A percentile compares a stretch with the other conserved stretches of the same genome.
phyloP scores from a whole-genome alignment of 2,888 invertebrate genomes.

The Pemphredon lugubris region DNA sequence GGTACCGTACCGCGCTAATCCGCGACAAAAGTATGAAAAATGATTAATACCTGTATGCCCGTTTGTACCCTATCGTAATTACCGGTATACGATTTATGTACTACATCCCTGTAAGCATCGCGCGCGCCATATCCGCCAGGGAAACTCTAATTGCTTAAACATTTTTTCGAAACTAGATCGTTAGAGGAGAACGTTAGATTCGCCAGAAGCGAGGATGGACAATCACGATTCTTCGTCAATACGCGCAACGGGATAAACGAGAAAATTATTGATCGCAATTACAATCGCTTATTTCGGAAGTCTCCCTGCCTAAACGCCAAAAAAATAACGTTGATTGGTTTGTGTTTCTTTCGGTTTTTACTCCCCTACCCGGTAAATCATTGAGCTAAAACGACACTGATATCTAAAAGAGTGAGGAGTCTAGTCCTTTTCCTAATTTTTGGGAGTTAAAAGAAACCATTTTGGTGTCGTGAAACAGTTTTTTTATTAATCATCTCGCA shows the following conservation, averaged over 20 bases:
- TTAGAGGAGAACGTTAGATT: conserved; percentile 2
- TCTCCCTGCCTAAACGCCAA: too few relatives aligned
- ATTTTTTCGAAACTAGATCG: background rate
- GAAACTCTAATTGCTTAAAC: conserved; percentile 43
- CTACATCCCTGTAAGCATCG: too few relatives aligned
- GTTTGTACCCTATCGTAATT: conserved; percentile 35
- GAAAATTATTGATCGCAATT: conserved; percentile 25
- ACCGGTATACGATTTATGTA: conserved; percentile 41
- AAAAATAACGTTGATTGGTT: too few relatives aligned
- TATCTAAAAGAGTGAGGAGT: too few relatives aligned
- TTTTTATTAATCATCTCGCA: too few relatives aligned
- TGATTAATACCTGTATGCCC: conserved; percentile 50
- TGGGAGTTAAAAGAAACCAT: too few relatives aligned
- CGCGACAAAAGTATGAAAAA: conserved; percentile 1
- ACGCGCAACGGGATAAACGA: conserved; percentile 14
- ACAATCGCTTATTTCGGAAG: background rate
- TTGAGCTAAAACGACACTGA: too few relatives aligned
- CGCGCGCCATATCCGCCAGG: conserved; percentile 14
- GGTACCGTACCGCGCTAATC: conserved; percentile 22
- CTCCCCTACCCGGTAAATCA: too few relatives aligned
- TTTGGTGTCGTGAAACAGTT: too few relatives aligned
- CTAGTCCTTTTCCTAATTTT: too few relatives aligned
- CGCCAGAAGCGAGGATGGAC: conserved; percentile 32
- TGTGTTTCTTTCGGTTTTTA: too few relatives aligned
- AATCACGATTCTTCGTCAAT: conserved; percentile 16